Base-by-base conservation (phyloP, 2,888 invertebrate species). In the Petrophora chlorosata region DNA sequence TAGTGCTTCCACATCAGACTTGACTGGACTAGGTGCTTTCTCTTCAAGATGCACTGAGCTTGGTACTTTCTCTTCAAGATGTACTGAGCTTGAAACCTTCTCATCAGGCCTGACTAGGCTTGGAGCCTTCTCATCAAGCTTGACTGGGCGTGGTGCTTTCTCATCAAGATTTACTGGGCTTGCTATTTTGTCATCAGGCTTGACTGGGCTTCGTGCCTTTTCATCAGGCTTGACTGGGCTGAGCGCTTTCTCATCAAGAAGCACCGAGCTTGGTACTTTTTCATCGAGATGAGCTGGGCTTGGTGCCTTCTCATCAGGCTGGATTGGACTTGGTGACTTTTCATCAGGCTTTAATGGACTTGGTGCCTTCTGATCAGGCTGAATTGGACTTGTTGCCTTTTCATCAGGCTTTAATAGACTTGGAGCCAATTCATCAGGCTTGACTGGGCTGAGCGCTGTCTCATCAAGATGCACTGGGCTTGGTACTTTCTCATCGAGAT, bases 121-220 rank as follows among this genome's bases (percentile, higher is more conserved):
- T n/a, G n/a, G n/a, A n/a, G n/a, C n/a, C n/a, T n/a, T n/a, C n/a
- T n/a, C n/a, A n/a, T n/a, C 38, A 5, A 2, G 15, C 8, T 44
- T 35, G 9, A 16, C 38, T 14, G 42, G 28, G 35, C 38, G n/a
- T n/a, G n/a, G n/a, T n/a, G n/a, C n/a, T 3, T 26, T 40, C n/a
- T 43, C 5, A 9, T 39, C 30, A 30, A 54, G 3, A 48, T n/a
- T n/a, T n/a, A 46, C 12, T 3, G 33, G 15, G n/a, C 44, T 56
- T 0, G 44, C 42, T 3, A 14, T 48, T 22, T 57, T 49, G 5
- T 22, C 13, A 26, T 15, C 46, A 8, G 10, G 5, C 3, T 44
- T 35, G 5, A 19, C 42, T 9, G 29, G 25, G 9, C 36, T 55
- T 2, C 28, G 8, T 14, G 10, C 40, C 17, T 47, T 53, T 0